Conservation (phyloP, 2,797 vertebrate species). For the Carapus acus region DNA sequence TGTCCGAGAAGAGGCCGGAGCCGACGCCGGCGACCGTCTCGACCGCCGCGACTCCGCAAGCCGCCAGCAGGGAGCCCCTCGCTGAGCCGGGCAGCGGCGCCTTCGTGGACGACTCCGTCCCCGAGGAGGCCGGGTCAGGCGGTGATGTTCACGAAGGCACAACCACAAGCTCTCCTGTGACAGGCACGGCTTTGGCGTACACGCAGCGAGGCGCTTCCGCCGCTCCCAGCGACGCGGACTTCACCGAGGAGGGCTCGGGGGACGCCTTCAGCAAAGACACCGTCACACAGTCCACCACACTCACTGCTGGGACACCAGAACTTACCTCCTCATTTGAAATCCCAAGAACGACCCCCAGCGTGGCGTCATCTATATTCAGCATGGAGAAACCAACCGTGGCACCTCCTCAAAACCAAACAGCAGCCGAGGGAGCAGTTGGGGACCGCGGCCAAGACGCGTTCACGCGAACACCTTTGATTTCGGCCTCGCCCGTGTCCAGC, state of each 20-base stretch:
- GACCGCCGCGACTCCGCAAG: constrained; percentile 34
- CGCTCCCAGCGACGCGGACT: constrained; percentile 13
- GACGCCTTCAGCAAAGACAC: constrained; percentile 5
- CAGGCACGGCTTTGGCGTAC: constrained; percentile 13
- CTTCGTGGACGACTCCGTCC: constrained; percentile 29
- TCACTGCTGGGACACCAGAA: constrained; percentile 12
- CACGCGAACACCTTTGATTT: not conserved
- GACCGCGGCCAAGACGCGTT: not conserved
- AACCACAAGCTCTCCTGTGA: constrained; percentile 27
- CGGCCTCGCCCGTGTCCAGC: not conserved
- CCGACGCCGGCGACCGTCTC: constrained; percentile 8
- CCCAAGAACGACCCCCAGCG: not conserved
- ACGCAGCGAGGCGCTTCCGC: constrained; percentile 5
- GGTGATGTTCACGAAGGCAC: constrained; percentile 3
- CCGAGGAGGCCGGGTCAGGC: constrained; percentile 41
- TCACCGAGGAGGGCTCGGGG: constrained; percentile 13
- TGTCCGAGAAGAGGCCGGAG: constrained; percentile 20
- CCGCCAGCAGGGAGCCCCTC: constrained; percentile 19
- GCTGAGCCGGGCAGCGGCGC: constrained; percentile 52
- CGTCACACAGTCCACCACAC: constrained; percentile 1
- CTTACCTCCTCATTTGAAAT: not conserved
- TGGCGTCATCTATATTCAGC: constrained; percentile 20
- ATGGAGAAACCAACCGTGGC: constrained; percentile 18
- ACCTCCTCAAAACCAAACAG: constrained; percentile 9
- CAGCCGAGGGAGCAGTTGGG: not conserved